A percentile compares a stretch with the other conserved stretches of the same genome.
phyloP scores from a whole-genome alignment of 2,113 vertebrate genomes.

The Chaetodon trifascialis region DNA sequence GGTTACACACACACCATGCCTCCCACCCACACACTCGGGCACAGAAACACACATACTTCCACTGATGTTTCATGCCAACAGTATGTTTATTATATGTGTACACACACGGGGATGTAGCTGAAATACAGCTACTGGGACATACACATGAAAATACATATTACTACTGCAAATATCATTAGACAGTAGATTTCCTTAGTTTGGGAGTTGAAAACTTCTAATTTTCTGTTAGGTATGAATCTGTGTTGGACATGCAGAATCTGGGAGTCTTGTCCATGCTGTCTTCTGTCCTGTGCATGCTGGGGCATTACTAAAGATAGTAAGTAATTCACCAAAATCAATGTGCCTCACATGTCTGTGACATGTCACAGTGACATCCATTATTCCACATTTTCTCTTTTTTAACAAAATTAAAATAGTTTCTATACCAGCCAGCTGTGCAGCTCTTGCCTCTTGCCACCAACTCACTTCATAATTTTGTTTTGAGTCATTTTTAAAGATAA shows the following conservation, averaged over 20 bases:
- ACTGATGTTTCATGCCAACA: conserved; percentile 32
- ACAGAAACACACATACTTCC: conserved; percentile 37
- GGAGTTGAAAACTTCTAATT: neutral
- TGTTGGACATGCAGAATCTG: neutral
- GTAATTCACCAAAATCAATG: neutral
- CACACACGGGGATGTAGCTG: neutral
- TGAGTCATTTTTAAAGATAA: too few relatives aligned
- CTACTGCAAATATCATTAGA: conserved; percentile 4
- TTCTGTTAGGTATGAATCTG: neutral
- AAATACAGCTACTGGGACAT: conserved; percentile 12
- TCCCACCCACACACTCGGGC: conserved; percentile 54
- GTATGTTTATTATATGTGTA: conserved; percentile 37
- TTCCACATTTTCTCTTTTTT: too few relatives aligned
- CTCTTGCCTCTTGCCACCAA: too few relatives aligned
- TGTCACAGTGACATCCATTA: neutral
- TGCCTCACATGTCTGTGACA: neutral
- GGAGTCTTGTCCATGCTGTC: neutral
- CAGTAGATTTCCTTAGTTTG: neutral
- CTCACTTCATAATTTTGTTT: too few relatives aligned
- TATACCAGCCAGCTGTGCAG: too few relatives aligned
- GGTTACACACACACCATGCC: conserved; percentile 50
- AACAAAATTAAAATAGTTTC: too few relatives aligned
- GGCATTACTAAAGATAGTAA: neutral
- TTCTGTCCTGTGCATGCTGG: neutral
- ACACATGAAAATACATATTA: neutral